Conservation (phyloP, 2,797 vertebrate genomes). For the Sebastes taczanowskii region DNA sequence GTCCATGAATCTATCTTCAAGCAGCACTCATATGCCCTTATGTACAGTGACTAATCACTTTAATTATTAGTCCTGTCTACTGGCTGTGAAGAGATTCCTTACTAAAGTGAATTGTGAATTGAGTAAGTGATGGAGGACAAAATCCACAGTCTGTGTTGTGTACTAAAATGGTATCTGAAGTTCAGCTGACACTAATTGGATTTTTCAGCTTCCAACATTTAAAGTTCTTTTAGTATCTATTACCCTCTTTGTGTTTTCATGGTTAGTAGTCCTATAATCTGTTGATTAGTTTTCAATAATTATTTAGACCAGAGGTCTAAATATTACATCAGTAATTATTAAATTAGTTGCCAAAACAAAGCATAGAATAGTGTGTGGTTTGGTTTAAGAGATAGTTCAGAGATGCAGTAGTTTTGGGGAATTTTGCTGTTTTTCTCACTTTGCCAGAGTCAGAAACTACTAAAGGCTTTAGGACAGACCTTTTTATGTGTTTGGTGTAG, state of each 20-base stretch:
- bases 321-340: too few species aligned
- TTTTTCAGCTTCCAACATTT: background rate
- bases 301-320: background rate
- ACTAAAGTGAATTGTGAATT: background rate
- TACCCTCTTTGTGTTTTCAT: background rate
- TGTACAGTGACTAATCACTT: background rate
- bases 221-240: background rate
- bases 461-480: too few species aligned
- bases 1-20: background rate
- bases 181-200: background rate
- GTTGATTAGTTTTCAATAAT: background rate
- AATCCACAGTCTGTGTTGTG: background rate
- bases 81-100: background rate
- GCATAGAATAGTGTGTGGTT: background rate
- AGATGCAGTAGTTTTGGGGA: background rate
- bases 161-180: too few species aligned
- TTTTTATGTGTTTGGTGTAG: background rate
- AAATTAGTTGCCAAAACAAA: too few species aligned
- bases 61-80: background rate
- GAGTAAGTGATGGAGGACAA: background rate
- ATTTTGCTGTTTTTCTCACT: background rate
- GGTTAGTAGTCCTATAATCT: background rate
- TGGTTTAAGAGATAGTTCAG: background rate
- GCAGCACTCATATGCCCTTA: background rate
- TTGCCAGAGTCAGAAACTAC: too few species aligned